Base-by-base conservation (phyloP, 2,113 vertebrate species). In the Circaetus cinerascens region DNA sequence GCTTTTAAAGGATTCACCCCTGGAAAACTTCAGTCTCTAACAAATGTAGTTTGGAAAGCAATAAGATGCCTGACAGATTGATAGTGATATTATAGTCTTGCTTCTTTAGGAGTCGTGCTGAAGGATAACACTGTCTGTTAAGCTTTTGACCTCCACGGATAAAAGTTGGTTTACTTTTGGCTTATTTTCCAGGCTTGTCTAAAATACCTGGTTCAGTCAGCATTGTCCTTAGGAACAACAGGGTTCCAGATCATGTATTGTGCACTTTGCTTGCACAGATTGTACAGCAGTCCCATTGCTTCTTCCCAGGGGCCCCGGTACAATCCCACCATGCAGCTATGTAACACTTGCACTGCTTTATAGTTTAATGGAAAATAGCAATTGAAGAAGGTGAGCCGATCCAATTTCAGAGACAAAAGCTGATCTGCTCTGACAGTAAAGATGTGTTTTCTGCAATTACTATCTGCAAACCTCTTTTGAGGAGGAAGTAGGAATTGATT, bases 401-500 rank as follows among this genome's bases (percentile, higher is more conserved):
- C 66, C 66, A 72, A 75, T 89, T 91, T 86, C 76, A 82, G 80
- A 92, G 68, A 53, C 56, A 80, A 97, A 94, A 86, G 50, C 75
- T 59, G 72, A 60, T 71, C 67, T 91, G 26, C 59, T 95, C 75
- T 90, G 85, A 90, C 62, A 82, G 56, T 34, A 78, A 77, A 92
- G 55, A 93, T 90, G 71, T 90, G 82, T 90, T 93, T 93, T 95
- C 64, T 95, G 68, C 75, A 86, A 88, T 96, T 96, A 88, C 46
- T 86, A 72, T 90, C 91, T 93, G 75, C 86, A 96, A 86, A 71
- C 40, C 71, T 73, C 86, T 95, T 95, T 95, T 92, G 76, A 91
- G 72, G 74, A 94, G 85, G 93, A 97, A 96, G 89, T 91, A 75
- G 71, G 94, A 97, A 94, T 85, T 95, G 93, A 96, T 97, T 85